A percentile compares a stretch with the other conserved stretches of the same genome.
These are phyloP conservation scores for Drosophila nr. perissopoda DNA, from an alignment of 2,888 invertebrate species.

Conservation along the genomic window DNA sequence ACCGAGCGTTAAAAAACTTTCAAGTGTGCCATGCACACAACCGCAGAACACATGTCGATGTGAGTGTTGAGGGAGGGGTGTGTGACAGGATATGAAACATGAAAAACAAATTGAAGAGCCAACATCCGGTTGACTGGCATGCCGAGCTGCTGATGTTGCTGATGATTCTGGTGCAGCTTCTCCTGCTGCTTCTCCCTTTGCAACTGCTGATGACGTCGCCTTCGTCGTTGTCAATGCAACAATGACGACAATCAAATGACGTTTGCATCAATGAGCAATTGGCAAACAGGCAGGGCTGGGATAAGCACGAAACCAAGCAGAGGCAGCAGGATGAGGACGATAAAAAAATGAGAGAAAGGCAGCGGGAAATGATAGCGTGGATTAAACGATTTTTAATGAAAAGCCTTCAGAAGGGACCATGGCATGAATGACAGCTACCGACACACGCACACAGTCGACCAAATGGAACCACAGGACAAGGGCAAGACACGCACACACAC, in stretches of 20 bases:
- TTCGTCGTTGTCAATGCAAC: slow-evolving; percentile 75
- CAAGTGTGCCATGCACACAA: slow-evolving; percentile 61
- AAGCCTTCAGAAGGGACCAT: slow-evolving; percentile 76
- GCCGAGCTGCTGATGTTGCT: slow-evolving; percentile 20
- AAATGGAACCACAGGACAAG: slow-evolving; percentile 27
- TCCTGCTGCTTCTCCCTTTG: slow-evolving; percentile 4
- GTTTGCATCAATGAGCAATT: slow-evolving; percentile 83
- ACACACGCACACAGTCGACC: slow-evolving; percentile 39
- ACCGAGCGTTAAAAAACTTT: slow-evolving; percentile 72
- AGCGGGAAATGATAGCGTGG: slow-evolving; percentile 77
- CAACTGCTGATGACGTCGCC: slow-evolving; percentile 42
- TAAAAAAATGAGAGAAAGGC: slow-evolving; percentile 42
- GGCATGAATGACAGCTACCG: slow-evolving; percentile 68
- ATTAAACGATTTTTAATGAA: slow-evolving; percentile 82
- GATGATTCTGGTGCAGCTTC: slow-evolving; percentile 34
- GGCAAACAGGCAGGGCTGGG: slow-evolving; percentile 53
- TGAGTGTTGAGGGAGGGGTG: slow-evolving; percentile 1
- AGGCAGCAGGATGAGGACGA: slow-evolving; percentile 9
- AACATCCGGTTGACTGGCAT: slow-evolving; percentile 64
- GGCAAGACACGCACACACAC: slow-evolving; percentile 16
- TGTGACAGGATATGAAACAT: slow-evolving; percentile 75
- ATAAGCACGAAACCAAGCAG: slow-evolving; percentile 22
- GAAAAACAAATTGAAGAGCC: slow-evolving; percentile 80
- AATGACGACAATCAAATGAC: slow-evolving; percentile 83
- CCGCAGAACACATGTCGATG: slow-evolving; percentile 69